Base-by-base conservation (phyloP, 2,113 vertebrate genomes). In the Rhinichthys klamathensis region DNA sequence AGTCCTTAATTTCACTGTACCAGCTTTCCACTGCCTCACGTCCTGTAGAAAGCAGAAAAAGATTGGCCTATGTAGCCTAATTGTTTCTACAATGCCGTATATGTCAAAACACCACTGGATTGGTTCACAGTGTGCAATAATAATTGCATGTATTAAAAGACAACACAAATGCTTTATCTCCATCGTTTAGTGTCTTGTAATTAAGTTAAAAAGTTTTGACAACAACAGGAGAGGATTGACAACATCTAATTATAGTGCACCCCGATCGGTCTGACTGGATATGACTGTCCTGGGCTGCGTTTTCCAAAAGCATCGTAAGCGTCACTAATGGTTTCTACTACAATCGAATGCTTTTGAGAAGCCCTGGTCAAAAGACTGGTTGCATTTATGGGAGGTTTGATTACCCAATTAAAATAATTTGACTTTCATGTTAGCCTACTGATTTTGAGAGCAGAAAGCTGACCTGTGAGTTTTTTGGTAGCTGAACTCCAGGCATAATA, bases 401-500 rank as follows among this genome's bases (percentile, higher is more conserved):
- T 72, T 72, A 4, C 7, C 16, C 1, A 10, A 16, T 67, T n/a
- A 70, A 4, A 70, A 12, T 1, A 70, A 27, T 27, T 16, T 9
- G 23, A 74, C 12, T 75, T n/a, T 44, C 7, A 16, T 27, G 30
- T 30, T n/a, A 30, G 30, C 30, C 16, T n/a, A 27, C 2, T 49
- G 25, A 2, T 16, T 49, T 18, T 54, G 9, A 27, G 25, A 76
- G 25, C 7, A 76, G 74, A 18, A 76, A 76, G 25, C 74, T 54
- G 30, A 83, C 81, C 81, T 73, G 32, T 56, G 32, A 83, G 81
- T 18, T 85, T 88, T 67, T 86, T 78, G 35, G 82, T 49, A 5
- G 56, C 35, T 8, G 91, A 92, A 85, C 90, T 91, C 88, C 87
- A 93, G 38, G 84, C 74, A 70, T 91, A 92, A 83, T 88, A 93